Base-by-base conservation (phyloP, 2,888 invertebrate genomes). In the Mythimna loreyi region DNA sequence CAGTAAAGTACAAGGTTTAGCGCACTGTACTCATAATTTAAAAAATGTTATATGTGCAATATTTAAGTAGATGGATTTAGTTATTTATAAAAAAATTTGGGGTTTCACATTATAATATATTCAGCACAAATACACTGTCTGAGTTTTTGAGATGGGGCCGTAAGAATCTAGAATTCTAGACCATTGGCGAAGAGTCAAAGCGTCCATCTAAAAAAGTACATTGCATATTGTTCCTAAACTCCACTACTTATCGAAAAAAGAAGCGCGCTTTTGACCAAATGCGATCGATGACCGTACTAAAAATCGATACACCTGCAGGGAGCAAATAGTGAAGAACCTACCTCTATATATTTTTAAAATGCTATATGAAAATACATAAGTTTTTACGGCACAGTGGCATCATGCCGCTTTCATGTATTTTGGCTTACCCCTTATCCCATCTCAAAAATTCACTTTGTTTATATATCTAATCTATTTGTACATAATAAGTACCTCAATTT, bases 401-500 rank as follows among this genome's bases (percentile, higher is more conserved):
- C 21, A 11, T 47, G 11, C n/a, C 47, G 11, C 8, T 3, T 19
- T 2, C 6, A 25, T 28, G 19, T 9, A 13, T 19, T 52, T 28
- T 28, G 9, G 28, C 19, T 28, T 28, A 52, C 52, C 28, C 19
- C n/a, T n/a, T 21, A 36, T 33, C 21, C 11, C 11, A 13, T 21
- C 33, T 55, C 55, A 55, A 55, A 55, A 55, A 33, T 55, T 7
- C 30, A 21, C 21, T 55, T 33, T 21, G 16, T 33, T 21, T 33
- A n/a, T 28, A 53, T 55, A 55, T 8, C 30, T n/a, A 33, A 53
- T 33, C 30, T 55, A 33, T 33, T 55, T 55, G 55, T 55, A 55
- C 33, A 55, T 49, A 60, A 6, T 2, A 49, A 19, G 33, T 50
- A 88, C 84, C 85, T 88, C 86, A 82, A 81, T 84, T 82, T 85